phyloP scores from a whole-genome alignment of 2,888 invertebrate species.

The Parnassius orleans region DNA sequence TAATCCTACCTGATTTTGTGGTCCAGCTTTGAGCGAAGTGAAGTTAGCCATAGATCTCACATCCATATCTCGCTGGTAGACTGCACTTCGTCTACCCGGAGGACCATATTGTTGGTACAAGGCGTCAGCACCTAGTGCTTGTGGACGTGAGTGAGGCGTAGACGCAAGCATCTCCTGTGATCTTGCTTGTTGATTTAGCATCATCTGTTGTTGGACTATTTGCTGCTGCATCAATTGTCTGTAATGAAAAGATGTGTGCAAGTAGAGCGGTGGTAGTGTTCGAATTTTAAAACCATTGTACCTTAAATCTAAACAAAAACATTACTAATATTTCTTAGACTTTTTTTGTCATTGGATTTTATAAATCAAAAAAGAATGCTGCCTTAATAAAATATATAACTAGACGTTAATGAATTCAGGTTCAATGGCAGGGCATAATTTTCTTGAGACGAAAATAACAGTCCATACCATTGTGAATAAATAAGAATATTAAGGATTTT shows the following conservation, averaged over 20 bases:
- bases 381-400: no score
- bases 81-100: slow-evolving; percentile 66
- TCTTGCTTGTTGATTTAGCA: slow-evolving; percentile 74
- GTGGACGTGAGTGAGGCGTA: slow-evolving; percentile 54
- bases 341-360: no score
- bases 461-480: no score
- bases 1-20: slow-evolving; percentile 58
- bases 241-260: slow-evolving; percentile 28
- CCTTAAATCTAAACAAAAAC: no score
- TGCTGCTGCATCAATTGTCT: slow-evolving; percentile 75
- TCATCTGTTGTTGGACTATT: slow-evolving; percentile 73
- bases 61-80: slow-evolving; percentile 71
- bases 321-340: no score
- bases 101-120: slow-evolving; percentile 75
- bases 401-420: no score
- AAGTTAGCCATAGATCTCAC: slow-evolving; percentile 72
- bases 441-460: no score
- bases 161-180: slow-evolving; percentile 81
- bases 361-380: no score
- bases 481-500: no score
- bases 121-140: slow-evolving; percentile 71
- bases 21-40: slow-evolving; percentile 67
- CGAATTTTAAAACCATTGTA: no score
- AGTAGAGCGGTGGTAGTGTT: no score
- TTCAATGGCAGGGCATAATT: no score